Percentiles rank a stretch among this genome's conserved stretches.
Evolutionary conservation across 1,140 invertebrate species (phyloP).

Genomic region (Leguminivora glycinivorella): DNA sequence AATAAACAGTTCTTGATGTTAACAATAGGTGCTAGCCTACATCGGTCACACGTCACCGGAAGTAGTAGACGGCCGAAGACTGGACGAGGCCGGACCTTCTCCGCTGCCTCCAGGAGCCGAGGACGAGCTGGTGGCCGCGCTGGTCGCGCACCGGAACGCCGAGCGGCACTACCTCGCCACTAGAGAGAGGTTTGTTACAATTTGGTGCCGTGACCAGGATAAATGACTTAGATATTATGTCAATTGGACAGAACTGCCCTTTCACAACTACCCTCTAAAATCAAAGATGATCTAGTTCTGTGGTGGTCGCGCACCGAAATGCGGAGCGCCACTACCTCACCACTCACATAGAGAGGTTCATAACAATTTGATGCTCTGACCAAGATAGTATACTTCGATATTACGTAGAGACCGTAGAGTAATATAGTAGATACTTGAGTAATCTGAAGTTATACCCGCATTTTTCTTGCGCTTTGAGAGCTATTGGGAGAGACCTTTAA

Average conservation of each 20-base stretch:
- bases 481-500: too few species aligned
- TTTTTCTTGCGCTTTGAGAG: too few species aligned
- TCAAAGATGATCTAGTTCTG: constrained; percentile 91
- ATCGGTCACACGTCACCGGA: constrained; percentile 96
- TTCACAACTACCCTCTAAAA: constrained; percentile 83
- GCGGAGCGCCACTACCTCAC: constrained; percentile 86
- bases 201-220: neutral
- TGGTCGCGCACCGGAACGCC: constrained; percentile 88
- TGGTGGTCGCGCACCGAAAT: constrained; percentile 90
- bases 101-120: constrained; percentile 85
- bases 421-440: too few species aligned
- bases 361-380: neutral
- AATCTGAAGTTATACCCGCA: too few species aligned
- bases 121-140: constrained; percentile 90
- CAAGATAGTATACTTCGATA: neutral
- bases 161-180: constrained; percentile 85
- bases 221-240: neutral
- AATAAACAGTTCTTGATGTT: too few species aligned
- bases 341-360: constrained; percentile 56
- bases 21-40: constrained; percentile 89
- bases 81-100: constrained; percentile 86
- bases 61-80: constrained; percentile 85
- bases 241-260: constrained; percentile 85
- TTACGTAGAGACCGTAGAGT: too few species aligned
- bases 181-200: constrained; percentile 48